Base-by-base conservation (phyloP, 2,113 vertebrate genomes). In the Todiramphus chloris region DNA sequence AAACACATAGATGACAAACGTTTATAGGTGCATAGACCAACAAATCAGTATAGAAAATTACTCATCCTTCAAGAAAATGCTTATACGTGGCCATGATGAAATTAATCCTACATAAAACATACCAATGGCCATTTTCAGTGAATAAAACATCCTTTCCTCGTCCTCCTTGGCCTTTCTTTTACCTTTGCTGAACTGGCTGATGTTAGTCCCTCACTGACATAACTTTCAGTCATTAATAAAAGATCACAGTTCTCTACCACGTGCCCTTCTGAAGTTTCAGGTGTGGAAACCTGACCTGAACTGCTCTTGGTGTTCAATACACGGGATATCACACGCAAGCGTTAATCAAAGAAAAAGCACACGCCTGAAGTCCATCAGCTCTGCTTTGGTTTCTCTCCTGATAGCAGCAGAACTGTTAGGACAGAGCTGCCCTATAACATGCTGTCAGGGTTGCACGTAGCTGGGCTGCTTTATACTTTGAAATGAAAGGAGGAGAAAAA, bases 361-460 rank as follows among this genome's bases (percentile, higher is more conserved):
- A 17, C 0, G 0, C 23, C 67, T 30, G 0, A 2, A n/a, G 46
- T 4, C 16, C 35, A 7, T 1, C 7, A 35, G 50, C 44, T 9
- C 35, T 16, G 9, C 4, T 33, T 64, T 56, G 58, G 24, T 41
- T 60, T 15, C 59, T 37, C 21, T 41, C 7, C 76, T 5, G 14
- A 19, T 2, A 31, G 62, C n/a, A 86, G 43, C n/a, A 86, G 43
- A 31, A 11, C 3, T 13, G 2, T 2, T 31, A 15, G 18, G 30
- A 28, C 0, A 53, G 19, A 7, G 10, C 9, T 15, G 78, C 16
- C 19, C 62, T 37, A 33, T 15, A 11, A 1, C 0, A 15, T 0
- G 0, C 28, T 31, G 37, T 1, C 51, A 7, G 0, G 9, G 35
- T 6, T 18, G 50, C 6, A 10, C 2, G 10, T 5, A 24, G 21